A percentile compares a stretch with the other conserved stretches of the same genome.
These are phyloP conservation scores for Rhagophthalmus giganteus DNA, from an alignment of 2,888 invertebrate genomes.

Conservation along the genomic window DNA sequence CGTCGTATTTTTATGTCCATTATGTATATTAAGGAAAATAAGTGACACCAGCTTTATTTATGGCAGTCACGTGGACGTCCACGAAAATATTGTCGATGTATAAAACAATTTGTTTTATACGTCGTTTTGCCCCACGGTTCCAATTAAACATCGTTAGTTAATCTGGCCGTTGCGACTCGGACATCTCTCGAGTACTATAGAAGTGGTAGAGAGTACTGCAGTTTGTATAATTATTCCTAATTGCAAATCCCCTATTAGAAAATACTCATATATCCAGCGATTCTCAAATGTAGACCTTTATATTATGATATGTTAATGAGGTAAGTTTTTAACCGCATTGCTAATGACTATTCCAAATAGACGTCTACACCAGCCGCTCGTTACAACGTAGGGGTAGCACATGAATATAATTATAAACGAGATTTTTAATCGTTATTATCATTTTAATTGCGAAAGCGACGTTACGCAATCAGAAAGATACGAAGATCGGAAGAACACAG, in stretches of 20 bases:
- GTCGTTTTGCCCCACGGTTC: slow-evolving; percentile 11
- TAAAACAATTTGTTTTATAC: slow-evolving; percentile 6
- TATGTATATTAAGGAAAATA: no score
- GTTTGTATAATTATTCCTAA: slow-evolving; percentile 53
- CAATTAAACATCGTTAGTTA: slow-evolving; percentile 53
- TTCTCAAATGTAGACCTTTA: slow-evolving; percentile 8
- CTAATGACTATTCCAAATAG: not conserved
- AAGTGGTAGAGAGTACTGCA: slow-evolving; percentile 41
- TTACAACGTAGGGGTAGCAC: not conserved
- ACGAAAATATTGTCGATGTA: not conserved
- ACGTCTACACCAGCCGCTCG: not conserved
- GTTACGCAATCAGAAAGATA: no score
- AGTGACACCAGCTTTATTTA: no score
- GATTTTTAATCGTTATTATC: not conserved
- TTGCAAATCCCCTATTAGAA: slow-evolving; percentile 46
- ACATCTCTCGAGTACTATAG: slow-evolving; percentile 35
- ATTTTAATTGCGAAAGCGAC: no score
- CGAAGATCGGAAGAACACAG: no score
- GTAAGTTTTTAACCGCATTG: slow-evolving; percentile 1
- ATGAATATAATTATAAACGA: not conserved
- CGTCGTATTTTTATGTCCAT: no score
- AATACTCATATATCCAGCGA: slow-evolving; percentile 11
- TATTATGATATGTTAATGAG: slow-evolving; percentile 28
- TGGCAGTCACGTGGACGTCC: no score
- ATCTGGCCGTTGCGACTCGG: slow-evolving; percentile 48